Percentiles rank a stretch among this genome's conserved stretches.
These are phyloP conservation scores for Carlito syrichta DNA, from an alignment of 2,113 vertebrate species.

Conservation along the genomic window DNA sequence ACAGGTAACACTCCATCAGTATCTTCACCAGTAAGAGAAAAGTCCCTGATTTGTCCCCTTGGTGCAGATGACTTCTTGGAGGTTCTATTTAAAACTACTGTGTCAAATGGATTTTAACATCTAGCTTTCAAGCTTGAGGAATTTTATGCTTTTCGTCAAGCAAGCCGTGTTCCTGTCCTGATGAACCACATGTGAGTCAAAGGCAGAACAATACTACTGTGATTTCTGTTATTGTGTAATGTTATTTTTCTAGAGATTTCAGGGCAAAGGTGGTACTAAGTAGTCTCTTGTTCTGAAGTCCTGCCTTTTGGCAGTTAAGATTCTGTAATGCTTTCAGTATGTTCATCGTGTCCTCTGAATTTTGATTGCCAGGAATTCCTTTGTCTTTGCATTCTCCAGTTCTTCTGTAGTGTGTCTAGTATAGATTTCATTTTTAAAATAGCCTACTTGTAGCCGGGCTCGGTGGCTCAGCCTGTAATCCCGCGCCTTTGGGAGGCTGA, in stretches of 20 bases:
- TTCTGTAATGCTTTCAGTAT: not conserved
- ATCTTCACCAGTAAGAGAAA: not conserved
- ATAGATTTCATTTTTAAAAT: conserved; percentile 16
- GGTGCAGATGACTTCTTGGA: not conserved
- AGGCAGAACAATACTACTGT: not conserved
- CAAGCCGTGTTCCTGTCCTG: not conserved
- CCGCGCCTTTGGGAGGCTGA: too few relatives aligned
- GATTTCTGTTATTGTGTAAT: not conserved
- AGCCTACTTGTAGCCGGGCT: not conserved
- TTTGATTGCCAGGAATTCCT: conserved; percentile 3
- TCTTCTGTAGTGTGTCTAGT: not conserved
- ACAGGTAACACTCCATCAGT: not conserved
- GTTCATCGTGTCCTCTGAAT: not conserved
- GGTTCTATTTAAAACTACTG: not conserved
- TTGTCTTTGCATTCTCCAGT: not conserved
- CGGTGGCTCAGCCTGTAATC: too few relatives aligned
- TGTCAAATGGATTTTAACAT: conserved; percentile 42
- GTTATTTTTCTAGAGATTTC: not conserved
- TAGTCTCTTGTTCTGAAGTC: conserved; percentile 13
- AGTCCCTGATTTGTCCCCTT: not conserved
- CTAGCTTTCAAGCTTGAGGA: conserved; percentile 30
- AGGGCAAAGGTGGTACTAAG: not conserved
- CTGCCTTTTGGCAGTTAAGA: not conserved
- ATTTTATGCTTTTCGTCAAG: conserved; percentile 42
- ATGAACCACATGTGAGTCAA: conserved; percentile 12